Percentiles rank a stretch among this genome's conserved stretches.
Conservation (phyloP, 2,888 invertebrate genomes). For the Heliconius charithonia region DNA sequence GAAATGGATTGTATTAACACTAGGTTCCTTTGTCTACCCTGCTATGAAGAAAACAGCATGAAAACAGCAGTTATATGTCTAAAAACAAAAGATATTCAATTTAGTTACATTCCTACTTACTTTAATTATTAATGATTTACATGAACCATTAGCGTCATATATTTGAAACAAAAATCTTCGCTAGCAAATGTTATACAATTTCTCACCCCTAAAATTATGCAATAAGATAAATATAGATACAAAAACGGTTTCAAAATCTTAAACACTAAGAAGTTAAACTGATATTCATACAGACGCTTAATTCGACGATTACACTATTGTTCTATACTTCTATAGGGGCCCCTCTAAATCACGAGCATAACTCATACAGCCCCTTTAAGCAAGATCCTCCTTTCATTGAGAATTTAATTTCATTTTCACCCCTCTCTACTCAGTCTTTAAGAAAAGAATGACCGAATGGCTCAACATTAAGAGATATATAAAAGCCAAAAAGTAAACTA, state of each 20-base stretch:
- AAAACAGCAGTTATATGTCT: no score
- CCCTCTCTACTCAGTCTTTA: constrained; percentile 69
- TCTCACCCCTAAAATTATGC: not conserved
- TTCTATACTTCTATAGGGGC: constrained; percentile 69
- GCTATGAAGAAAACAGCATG: no score
- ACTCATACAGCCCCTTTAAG: constrained; percentile 78
- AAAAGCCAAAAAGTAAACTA: constrained; percentile 63
- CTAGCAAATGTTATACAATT: not conserved
- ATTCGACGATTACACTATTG: constrained; percentile 83
- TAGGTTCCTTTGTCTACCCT: not conserved
- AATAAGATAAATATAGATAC: constrained; percentile 1
- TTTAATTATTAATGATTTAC: not conserved
- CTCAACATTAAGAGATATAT: constrained; percentile 63
- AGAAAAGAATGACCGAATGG: constrained; percentile 80
- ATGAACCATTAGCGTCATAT: not conserved
- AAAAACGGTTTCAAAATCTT: constrained; percentile 26
- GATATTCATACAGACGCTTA: constrained; percentile 75
- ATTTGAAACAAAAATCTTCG: not conserved
- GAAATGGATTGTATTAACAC: not conserved
- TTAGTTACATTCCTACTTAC: not conserved
- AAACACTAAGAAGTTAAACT: constrained; percentile 43
- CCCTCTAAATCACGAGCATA: constrained; percentile 71
- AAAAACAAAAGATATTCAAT: not conserved
- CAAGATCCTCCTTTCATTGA: constrained; percentile 77
- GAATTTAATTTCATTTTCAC: constrained; percentile 83